These are phyloP conservation scores for Suncus etruscus DNA, from an alignment of 2,113 vertebrate genomes.

Conservation along the genomic window DNA sequence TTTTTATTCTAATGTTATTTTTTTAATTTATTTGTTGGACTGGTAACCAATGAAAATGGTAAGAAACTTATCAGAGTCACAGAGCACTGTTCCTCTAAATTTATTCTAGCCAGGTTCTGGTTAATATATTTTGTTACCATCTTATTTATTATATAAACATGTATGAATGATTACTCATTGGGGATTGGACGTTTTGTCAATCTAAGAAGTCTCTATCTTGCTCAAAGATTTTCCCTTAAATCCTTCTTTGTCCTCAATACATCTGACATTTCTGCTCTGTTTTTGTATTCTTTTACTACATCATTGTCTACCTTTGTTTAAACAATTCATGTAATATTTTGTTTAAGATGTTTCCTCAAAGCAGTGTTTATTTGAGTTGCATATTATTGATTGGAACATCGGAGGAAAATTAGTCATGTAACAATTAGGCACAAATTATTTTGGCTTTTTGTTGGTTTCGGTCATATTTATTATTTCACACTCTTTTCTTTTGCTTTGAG, in stretches of 20 bases:
- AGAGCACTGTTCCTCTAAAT: background rate
- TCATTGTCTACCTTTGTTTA: background rate
- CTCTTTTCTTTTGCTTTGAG: background rate
- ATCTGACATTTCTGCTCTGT: background rate
- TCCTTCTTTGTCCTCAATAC: background rate
- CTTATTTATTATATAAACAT: slow-evolving; percentile 16
- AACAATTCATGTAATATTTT: slow-evolving; percentile 12
- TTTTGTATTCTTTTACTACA: background rate
- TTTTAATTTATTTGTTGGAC: background rate
- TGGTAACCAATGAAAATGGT: background rate
- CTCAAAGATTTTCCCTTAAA: slow-evolving; percentile 8
- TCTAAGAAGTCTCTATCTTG: slow-evolving; percentile 27
- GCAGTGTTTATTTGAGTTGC: background rate
- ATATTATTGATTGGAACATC: background rate
- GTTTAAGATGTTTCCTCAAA: background rate
- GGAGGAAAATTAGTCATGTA: background rate
- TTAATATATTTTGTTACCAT: background rate
- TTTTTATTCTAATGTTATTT: slow-evolving; percentile 15
- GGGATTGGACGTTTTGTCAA: background rate
- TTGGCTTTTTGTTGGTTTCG: background rate
- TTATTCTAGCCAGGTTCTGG: slow-evolving; percentile 28
- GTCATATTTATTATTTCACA: background rate
- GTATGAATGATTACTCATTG: slow-evolving; percentile 11
- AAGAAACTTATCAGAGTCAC: slow-evolving; percentile 1
- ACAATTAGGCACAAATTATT: background rate